Evolutionary conservation across 1,140 invertebrate genomes (phyloP).

Genomic region (Hermetia illucens): DNA sequence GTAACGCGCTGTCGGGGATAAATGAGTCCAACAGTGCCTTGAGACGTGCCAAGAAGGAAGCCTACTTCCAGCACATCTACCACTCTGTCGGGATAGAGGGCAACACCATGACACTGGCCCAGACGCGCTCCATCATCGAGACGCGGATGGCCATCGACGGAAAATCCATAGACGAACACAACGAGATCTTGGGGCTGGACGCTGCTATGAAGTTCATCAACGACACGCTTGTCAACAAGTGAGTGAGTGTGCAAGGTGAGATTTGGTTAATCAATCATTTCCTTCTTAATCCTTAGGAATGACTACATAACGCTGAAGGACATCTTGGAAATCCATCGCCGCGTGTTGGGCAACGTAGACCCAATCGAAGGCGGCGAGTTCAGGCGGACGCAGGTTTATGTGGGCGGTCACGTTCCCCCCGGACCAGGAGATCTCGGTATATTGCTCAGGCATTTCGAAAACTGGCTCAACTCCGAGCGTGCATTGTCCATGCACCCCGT

Average conservation of each 20-base stretch:
- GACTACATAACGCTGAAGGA: conserved; percentile 63
- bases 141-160: conserved; percentile 84
- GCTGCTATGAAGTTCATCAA: conserved; percentile 93
- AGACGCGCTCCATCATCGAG: conserved; percentile 85
- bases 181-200: conserved; percentile 90
- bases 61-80: conserved; percentile 92
- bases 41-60: conserved; percentile 79
- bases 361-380: conserved; percentile 75
- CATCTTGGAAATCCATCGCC: conserved; percentile 82
- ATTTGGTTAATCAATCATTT: background rate
- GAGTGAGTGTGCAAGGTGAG: background rate
- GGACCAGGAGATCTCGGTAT: conserved; percentile 60
- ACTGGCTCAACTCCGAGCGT: conserved; percentile 83
- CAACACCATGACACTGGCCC: conserved; percentile 88
- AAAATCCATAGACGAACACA: conserved; percentile 92
- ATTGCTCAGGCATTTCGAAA: conserved; percentile 76
- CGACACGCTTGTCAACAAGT: conserved; percentile 65
- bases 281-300: background rate
- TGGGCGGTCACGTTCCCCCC: conserved; percentile 83
- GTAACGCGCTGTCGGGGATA: conserved; percentile 63
- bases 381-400: conserved; percentile 74
- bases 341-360: conserved; percentile 88
- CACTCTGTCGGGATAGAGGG: conserved; percentile 96
- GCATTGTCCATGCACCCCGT: conserved; percentile 74
- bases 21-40: conserved; percentile 66